A percentile compares a stretch with the other conserved stretches of the same genome.
These are phyloP conservation scores for Halichondria panicea DNA, from an alignment of 37 sponge, comb jelly and placozoan genomes.

Conservation along the genomic window DNA sequence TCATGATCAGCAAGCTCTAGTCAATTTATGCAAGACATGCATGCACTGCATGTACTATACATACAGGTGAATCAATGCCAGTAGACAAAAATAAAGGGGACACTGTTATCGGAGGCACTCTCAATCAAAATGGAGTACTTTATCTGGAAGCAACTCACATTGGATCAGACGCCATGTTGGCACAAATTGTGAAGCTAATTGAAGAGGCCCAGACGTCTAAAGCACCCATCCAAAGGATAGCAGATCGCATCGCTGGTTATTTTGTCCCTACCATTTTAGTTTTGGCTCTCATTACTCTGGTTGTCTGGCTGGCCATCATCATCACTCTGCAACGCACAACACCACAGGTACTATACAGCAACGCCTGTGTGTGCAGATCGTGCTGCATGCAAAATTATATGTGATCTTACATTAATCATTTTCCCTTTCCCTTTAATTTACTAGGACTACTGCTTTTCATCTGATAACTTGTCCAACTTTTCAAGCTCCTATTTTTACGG, in stretches of 20 bases:
- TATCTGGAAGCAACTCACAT: slow-evolving; percentile 82
- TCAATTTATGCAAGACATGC: no score
- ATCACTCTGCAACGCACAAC: neutral
- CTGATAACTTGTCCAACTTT: neutral
- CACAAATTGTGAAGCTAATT: slow-evolving; percentile 91
- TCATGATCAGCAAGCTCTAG: no score
- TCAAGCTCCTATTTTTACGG: neutral
- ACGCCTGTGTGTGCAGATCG: no score
- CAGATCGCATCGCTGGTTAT: slow-evolving; percentile 81
- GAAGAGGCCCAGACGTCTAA: slow-evolving; percentile 96
- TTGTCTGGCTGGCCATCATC: slow-evolving; percentile 62
- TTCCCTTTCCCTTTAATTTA: neutral
- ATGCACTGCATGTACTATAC: no score
- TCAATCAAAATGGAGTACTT: slow-evolving; percentile 78
- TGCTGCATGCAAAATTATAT: no score
- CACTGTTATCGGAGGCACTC: slow-evolving; percentile 80
- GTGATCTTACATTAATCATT: no score
- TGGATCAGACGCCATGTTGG: slow-evolving; percentile 83
- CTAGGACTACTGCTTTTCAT: neutral
- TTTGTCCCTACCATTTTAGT: slow-evolving; percentile 83
- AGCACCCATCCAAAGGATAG: slow-evolving; percentile 91
- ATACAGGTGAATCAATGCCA: slow-evolving; percentile 86
- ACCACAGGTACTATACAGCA: neutral
- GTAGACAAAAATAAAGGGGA: slow-evolving; percentile 64
- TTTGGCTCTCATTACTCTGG: slow-evolving; percentile 64